A percentile compares a stretch with the other conserved stretches of the same genome.
Conservation (phyloP, 2,888 invertebrate species). For the Odontothrips loti region DNA sequence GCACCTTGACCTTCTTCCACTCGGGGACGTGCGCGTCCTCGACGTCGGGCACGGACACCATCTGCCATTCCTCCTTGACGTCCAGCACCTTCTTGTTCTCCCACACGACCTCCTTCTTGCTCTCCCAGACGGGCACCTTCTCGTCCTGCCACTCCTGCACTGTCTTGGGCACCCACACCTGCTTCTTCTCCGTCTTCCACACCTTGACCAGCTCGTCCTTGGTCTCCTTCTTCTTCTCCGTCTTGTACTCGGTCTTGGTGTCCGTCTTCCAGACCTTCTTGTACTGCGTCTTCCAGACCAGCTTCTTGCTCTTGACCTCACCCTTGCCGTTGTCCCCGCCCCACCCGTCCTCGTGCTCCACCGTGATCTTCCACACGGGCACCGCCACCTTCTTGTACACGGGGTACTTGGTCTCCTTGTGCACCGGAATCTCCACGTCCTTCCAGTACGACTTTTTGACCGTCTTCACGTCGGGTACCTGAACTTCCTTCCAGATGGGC, state of each 20-base stretch:
- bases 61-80: slow-evolving; percentile 13
- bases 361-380: slow-evolving; percentile 12
- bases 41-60: not conserved
- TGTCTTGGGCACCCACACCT: slow-evolving; percentile 35
- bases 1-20: slow-evolving; percentile 3
- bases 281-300: slow-evolving; percentile 30
- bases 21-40: not conserved
- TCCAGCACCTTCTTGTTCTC: slow-evolving; percentile 2
- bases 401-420: slow-evolving; percentile 19
- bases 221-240: slow-evolving; percentile 35
- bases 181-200: slow-evolving; percentile 12
- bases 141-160: slow-evolving; percentile 38
- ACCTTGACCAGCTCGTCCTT: slow-evolving; percentile 35
- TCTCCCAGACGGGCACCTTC: slow-evolving; percentile 10
- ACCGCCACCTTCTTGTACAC: slow-evolving; percentile 7
- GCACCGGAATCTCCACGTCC: not conserved
- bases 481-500: slow-evolving; percentile 2
- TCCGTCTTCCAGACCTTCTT: slow-evolving; percentile 17
- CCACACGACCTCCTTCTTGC: not conserved
- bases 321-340: slow-evolving; percentile 15
- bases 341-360: slow-evolving; percentile 33
- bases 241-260: slow-evolving; percentile 33
- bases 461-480: slow-evolving; percentile 13
- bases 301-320: not conserved
- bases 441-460: not conserved